phyloP scores from a whole-genome alignment of 2,888 invertebrate genomes.

The Drosophila melanosoma region DNA sequence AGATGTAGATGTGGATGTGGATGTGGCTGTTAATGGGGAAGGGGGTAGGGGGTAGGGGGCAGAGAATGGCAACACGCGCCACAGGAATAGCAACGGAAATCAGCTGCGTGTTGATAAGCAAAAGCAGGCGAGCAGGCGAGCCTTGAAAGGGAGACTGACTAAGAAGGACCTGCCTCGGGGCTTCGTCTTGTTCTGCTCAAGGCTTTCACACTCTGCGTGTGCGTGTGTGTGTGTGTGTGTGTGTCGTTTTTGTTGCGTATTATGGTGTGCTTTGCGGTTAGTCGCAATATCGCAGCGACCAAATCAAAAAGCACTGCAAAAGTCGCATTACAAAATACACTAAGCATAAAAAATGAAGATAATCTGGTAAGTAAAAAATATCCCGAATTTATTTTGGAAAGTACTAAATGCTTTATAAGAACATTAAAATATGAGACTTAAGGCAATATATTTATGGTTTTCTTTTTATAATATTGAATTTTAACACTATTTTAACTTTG shows the following conservation, averaged over 20 bases:
- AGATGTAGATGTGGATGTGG: neutral
- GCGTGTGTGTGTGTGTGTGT: conserved; percentile 5
- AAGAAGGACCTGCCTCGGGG: conserved; percentile 43
- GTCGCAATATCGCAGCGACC: conserved; percentile 40
- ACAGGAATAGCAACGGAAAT: conserved; percentile 80
- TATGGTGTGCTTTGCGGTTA: conserved; percentile 75
- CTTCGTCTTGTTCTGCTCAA: conserved; percentile 43
- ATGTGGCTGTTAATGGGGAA: neutral
- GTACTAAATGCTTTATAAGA: neutral
- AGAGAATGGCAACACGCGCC: conserved; percentile 65
- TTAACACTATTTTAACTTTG: neutral
- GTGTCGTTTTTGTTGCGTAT: conserved; percentile 73
- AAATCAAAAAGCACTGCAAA: conserved; percentile 22
- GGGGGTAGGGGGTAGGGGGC: conserved; percentile 5
- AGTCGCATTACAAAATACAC: conserved; percentile 56
- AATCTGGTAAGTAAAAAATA: conserved; percentile 18
- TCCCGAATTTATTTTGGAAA: neutral
- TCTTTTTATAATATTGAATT: neutral
- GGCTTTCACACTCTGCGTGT: conserved; percentile 33
- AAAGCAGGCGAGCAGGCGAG: conserved; percentile 38
- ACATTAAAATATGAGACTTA: neutral
- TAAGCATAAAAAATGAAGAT: conserved; percentile 21
- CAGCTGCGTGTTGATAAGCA: conserved; percentile 82
- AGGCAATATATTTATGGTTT: neutral
- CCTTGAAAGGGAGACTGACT: conserved; percentile 21